These are phyloP conservation scores for Onychomys arenicola DNA, from an alignment of 2,797 vertebrate species.

Conservation along the genomic window DNA sequence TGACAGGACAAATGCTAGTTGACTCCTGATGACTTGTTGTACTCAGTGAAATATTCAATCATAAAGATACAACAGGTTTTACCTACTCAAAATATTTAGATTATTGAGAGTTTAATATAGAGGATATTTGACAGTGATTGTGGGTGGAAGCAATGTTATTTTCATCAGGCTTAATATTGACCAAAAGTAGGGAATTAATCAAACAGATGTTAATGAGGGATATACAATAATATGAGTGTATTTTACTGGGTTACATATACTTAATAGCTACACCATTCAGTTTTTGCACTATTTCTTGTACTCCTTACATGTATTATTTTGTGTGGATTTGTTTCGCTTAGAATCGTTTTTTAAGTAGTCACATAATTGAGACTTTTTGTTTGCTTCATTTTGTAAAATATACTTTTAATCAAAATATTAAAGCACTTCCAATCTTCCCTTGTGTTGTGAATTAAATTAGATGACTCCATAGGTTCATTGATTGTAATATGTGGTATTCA, in stretches of 20 bases:
- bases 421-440: accelerated
- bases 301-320: not conserved
- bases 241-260: not conserved
- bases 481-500: not conserved
- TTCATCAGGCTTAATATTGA: too few relatives aligned
- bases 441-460: not conserved
- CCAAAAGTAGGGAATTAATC: too few relatives aligned
- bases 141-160: too few relatives aligned
- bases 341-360: not conserved
- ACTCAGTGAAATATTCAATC: not conserved
- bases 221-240: too few relatives aligned
- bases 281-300: not conserved
- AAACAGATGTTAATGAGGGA: too few relatives aligned
- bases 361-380: not conserved
- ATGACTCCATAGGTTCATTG: not conserved
- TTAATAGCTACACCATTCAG: not conserved
- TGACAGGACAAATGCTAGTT: not conserved
- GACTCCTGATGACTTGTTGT: not conserved
- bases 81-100: not conserved
- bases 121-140: too few relatives aligned
- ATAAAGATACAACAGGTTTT: not conserved
- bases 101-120: not conserved
- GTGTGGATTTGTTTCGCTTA: not conserved
- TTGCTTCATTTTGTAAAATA: not conserved
- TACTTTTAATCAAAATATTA: not conserved